Percentiles rank a stretch among this genome's conserved stretches.
These are phyloP conservation scores for Axinella damicornis DNA, from an alignment of 37 sponge, comb jelly and placozoan species.

Conservation along the genomic window DNA sequence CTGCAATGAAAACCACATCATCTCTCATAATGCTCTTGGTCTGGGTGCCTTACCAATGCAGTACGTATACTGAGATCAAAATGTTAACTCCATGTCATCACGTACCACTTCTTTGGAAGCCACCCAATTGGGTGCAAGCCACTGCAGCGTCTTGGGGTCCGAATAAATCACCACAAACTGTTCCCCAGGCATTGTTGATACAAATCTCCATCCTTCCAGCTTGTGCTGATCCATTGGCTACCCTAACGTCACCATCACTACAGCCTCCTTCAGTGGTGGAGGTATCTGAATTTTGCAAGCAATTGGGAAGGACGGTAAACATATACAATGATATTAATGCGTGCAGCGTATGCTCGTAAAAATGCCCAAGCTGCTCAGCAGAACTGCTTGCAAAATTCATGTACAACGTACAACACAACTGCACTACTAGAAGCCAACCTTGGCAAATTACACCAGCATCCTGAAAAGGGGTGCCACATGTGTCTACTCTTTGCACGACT, in stretches of 20 bases:
- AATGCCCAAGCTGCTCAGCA: too few species aligned
- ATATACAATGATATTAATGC: too few species aligned
- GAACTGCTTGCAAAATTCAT: too few species aligned
- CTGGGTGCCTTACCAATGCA: too few species aligned
- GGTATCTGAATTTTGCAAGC: too few species aligned
- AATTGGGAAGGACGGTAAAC: too few species aligned
- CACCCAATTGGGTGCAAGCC: slow-evolving; percentile 29
- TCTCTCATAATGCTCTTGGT: background rate
- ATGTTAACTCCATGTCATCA: too few species aligned
- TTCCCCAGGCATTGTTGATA: slow-evolving; percentile 69
- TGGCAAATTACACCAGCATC: slow-evolving; percentile 20
- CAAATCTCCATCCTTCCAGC: slow-evolving; percentile 60
- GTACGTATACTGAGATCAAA: too few species aligned
- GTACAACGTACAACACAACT: too few species aligned
- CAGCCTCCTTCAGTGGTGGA: slow-evolving; percentile 16
- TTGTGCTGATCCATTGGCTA: background rate
- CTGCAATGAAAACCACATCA: too few species aligned
- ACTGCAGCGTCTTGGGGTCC: slow-evolving; percentile 32
- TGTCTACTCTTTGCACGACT: background rate
- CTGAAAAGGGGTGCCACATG: background rate
- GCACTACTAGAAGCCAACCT: background rate
- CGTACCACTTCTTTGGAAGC: slow-evolving; percentile 33
- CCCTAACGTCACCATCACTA: slow-evolving; percentile 38
- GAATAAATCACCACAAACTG: slow-evolving; percentile 35
- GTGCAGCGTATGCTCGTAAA: too few species aligned